These are phyloP conservation scores for Lerema accius DNA, from an alignment of 1,140 invertebrate species.

Conservation along the genomic window DNA sequence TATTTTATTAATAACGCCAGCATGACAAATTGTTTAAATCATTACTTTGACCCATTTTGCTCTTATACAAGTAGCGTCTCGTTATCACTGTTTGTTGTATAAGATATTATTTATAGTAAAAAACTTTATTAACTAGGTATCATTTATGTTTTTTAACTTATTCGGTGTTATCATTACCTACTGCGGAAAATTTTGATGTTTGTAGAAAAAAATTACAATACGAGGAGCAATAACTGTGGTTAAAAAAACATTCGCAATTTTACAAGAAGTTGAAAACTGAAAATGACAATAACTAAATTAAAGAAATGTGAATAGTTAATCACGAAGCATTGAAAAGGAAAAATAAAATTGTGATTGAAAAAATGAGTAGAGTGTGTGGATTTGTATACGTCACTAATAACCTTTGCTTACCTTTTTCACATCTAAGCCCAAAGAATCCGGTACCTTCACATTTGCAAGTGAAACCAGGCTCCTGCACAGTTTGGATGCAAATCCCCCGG, in stretches of 20 bases:
- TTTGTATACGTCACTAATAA: too few species aligned
- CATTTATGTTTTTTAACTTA: too few species aligned
- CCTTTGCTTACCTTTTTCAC: slow-evolving; percentile 86
- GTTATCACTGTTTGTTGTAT: too few species aligned
- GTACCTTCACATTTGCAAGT: slow-evolving; percentile 89
- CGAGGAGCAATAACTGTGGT: too few species aligned
- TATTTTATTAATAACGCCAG: slow-evolving; percentile 10
- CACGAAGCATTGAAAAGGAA: not conserved
- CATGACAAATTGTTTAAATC: too few species aligned
- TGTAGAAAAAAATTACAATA: too few species aligned
- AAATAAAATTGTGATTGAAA: slow-evolving; percentile 1
- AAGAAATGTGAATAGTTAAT: not conserved
- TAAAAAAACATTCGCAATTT: too few species aligned
- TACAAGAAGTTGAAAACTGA: not conserved
- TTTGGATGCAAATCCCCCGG: slow-evolving; percentile 88
- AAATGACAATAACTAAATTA: not conserved
- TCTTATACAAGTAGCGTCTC: too few species aligned
- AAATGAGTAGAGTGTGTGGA: not conserved
- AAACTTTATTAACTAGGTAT: too few species aligned
- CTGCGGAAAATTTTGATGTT: too few species aligned
- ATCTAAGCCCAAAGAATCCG: slow-evolving; percentile 87
- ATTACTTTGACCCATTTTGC: not conserved
- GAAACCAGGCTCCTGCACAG: slow-evolving; percentile 85
- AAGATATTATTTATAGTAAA: too few species aligned
- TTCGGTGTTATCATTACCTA: too few species aligned